Evolutionary conservation across 2,797 vertebrate species (phyloP).

Genomic region (Gorsachius magnificus): DNA sequence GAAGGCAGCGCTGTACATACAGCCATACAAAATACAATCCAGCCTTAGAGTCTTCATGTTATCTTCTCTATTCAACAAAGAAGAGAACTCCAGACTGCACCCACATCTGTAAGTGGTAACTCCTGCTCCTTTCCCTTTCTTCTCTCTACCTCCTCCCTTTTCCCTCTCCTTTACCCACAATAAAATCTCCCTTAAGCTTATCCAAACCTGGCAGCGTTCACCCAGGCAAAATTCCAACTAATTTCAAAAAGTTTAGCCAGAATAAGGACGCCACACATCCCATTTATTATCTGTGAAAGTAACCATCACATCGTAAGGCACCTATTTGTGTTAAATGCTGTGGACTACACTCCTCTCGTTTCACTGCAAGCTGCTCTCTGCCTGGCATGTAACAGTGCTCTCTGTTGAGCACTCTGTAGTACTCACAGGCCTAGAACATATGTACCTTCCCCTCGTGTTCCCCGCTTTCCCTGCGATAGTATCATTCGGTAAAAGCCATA

Average conservation of each 20-base stretch:
- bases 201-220: neutral
- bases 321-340: neutral
- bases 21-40: neutral
- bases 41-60: neutral
- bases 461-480: fast-evolving
- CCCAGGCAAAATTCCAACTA: neutral
- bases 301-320: neutral
- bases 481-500: neutral
- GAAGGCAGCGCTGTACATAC: neutral
- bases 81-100: neutral
- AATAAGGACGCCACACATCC: neutral
- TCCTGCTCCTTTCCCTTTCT: neutral
- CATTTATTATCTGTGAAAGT: neutral
- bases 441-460: neutral
- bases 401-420: neutral
- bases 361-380: neutral
- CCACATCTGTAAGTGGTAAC: neutral
- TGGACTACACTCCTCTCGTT: neutral
- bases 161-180: neutral
- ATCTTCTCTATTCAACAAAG: neutral
- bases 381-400: neutral
- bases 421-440: neutral
- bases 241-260: neutral
- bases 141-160: neutral
- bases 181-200: neutral